Evolutionary conservation across 2,113 vertebrate species (phyloP).

Genomic region (Tachycineta bicolor): DNA sequence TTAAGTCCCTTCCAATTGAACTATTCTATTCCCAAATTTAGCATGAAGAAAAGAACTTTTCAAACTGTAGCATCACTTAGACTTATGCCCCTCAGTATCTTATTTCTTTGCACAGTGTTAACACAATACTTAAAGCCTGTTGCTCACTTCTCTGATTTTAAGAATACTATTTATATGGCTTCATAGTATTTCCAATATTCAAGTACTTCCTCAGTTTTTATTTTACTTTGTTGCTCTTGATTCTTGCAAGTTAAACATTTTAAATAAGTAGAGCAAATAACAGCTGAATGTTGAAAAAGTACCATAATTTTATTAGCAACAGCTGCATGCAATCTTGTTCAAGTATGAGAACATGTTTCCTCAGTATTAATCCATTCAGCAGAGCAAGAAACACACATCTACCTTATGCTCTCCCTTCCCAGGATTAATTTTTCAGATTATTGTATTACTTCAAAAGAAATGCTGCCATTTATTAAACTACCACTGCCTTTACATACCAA

Average conservation of each 20-base stretch:
- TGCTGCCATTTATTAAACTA: conserved; percentile 12
- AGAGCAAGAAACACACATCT: conserved; percentile 31
- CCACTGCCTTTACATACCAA: not conserved
- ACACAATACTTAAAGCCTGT: not conserved
- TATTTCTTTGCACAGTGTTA: not conserved
- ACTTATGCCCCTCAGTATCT: not conserved
- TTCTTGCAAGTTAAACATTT: conserved; percentile 6
- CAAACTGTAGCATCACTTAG: not conserved
- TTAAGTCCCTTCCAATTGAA: not conserved
- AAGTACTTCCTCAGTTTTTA: not conserved
- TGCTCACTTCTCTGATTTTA: not conserved
- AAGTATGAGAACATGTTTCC: conserved; percentile 21
- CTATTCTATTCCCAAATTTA: not conserved
- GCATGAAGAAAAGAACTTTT: not conserved
- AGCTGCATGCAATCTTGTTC: conserved; percentile 24
- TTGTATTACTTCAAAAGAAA: conserved; percentile 31
- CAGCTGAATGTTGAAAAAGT: conserved; percentile 7
- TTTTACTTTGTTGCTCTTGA: not conserved
- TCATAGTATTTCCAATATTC: not conserved
- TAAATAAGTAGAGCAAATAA: conserved; percentile 30
- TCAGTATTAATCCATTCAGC: conserved; percentile 9
- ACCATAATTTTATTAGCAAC: conserved; percentile 58
- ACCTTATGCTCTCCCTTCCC: conserved; percentile 18
- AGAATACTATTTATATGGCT: not conserved
- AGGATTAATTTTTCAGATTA: conserved; percentile 47